phyloP scores from a whole-genome alignment of 2,113 vertebrate species.

The Bagarius yarrelli region DNA sequence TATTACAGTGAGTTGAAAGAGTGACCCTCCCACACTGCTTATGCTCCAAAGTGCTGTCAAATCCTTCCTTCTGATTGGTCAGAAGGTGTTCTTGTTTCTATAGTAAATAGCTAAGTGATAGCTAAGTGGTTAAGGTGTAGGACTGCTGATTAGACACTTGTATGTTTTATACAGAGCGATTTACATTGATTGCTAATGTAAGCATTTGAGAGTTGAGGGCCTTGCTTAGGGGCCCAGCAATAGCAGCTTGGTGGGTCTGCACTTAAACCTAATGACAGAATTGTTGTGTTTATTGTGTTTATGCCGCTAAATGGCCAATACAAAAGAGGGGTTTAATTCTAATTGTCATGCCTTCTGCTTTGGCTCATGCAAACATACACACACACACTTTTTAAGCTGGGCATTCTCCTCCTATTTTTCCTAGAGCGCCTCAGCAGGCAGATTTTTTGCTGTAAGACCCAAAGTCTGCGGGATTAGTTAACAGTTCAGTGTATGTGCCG shows the following conservation, averaged over 20 bases:
- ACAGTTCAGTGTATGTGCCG: constrained; percentile 63
- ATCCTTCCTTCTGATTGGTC: background rate
- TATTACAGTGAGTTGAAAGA: background rate
- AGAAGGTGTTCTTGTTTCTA: background rate
- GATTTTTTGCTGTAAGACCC: constrained; percentile 46
- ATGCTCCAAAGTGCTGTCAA: background rate
- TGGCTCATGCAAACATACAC: background rate
- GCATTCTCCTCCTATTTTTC: background rate
- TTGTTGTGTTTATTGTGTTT: too few species aligned
- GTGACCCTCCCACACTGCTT: too few species aligned
- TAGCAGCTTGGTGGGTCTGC: background rate
- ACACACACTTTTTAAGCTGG: background rate
- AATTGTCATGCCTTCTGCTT: background rate
- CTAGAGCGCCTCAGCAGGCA: constrained; percentile 52
- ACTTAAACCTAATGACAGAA: background rate
- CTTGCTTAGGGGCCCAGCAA: too few species aligned
- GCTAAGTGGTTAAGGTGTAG: too few species aligned
- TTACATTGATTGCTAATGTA: too few species aligned
- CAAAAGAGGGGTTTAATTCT: background rate
- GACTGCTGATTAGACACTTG: too few species aligned
- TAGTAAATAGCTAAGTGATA: background rate
- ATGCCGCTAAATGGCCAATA: background rate
- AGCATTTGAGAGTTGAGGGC: too few species aligned
- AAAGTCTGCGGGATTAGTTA: constrained; percentile 53
- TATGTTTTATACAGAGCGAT: too few species aligned